phyloP scores from a whole-genome alignment of 1,140 invertebrate genomes.

The Amphibalanus amphitrite region DNA sequence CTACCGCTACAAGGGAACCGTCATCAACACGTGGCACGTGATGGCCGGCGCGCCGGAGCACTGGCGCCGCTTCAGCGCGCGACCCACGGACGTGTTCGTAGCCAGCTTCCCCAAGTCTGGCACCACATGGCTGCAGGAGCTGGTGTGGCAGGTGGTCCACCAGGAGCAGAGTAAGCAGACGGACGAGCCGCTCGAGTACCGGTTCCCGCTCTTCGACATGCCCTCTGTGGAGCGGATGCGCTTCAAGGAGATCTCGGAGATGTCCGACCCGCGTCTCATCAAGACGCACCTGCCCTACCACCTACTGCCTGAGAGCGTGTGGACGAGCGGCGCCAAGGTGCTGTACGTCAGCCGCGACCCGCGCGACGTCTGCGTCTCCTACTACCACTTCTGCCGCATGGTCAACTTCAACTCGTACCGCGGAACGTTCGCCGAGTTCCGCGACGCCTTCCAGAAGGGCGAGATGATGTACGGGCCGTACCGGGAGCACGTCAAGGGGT shows the following conservation, averaged over 20 bases:
- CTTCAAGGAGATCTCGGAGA: no score
- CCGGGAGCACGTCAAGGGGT: conserved; percentile 4
- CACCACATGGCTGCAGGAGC: conserved; percentile 66
- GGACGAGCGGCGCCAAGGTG: conserved; percentile 37
- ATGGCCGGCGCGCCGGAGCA: no score
- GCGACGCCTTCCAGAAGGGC: conserved; percentile 51
- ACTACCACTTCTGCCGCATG: conserved; percentile 64
- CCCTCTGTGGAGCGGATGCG: no score
- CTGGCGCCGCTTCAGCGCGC: no score
- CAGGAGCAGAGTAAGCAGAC: conserved; percentile 40
- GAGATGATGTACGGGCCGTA: conserved; percentile 22
- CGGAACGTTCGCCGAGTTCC: conserved; percentile 61
- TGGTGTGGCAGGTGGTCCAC: conserved; percentile 59
- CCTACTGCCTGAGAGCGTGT: conserved; percentile 16
- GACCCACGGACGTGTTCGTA: conserved; percentile 16
- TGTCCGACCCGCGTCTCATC: conserved; percentile 14
- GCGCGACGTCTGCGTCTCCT: conserved; percentile 83
- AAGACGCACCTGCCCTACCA: conserved; percentile 16
- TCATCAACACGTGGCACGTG: no score
- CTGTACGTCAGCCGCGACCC: conserved; percentile 83
- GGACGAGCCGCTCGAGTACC: no score
- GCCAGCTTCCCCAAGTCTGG: conserved; percentile 28
- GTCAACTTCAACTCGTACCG: conserved; percentile 42
- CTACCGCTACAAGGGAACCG: no score
- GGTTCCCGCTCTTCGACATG: no score